Conservation (phyloP, 2,888 invertebrate genomes). For the Meganola albula region DNA sequence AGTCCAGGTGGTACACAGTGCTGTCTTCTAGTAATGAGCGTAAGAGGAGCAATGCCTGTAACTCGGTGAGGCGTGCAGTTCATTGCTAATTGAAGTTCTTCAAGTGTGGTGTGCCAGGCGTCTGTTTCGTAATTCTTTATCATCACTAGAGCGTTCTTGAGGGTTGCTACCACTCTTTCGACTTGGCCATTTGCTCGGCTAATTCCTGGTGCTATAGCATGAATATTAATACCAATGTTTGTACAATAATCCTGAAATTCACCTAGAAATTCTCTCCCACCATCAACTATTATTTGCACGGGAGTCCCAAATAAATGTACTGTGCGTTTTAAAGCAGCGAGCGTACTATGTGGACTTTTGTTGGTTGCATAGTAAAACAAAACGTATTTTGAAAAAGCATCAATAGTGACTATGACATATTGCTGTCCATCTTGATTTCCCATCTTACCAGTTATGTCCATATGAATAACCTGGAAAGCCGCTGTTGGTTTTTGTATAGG, state of each 20-base stretch:
- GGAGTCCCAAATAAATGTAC: conserved; percentile 18
- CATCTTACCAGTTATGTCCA: conserved; percentile 22
- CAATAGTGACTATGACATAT: conserved; percentile 16
- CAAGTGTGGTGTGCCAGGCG: conserved; percentile 7
- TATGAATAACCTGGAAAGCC: conserved; percentile 11
- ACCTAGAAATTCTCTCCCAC: conserved; percentile 16
- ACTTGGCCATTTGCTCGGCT: conserved; percentile 22
- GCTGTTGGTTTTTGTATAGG: conserved; percentile 15
- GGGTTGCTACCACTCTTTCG: conserved; percentile 16
- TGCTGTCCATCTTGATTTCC: conserved; percentile 7
- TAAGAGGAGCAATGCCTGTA: conserved; percentile 5
- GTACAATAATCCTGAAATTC: conserved; percentile 14
- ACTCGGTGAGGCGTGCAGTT: conserved; percentile 5
- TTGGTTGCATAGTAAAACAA: conserved; percentile 8
- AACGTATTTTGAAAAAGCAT: conserved; percentile 19
- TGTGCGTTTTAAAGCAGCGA: conserved; percentile 13
- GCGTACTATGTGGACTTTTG: conserved; percentile 3
- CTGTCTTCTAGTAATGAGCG: conserved; percentile 3
- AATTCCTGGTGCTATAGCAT: conserved; percentile 15
- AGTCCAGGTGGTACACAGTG: conserved; percentile 10
- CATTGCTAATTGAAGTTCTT: conserved; percentile 10
- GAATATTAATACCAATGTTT: conserved; percentile 9
- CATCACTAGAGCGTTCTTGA: conserved; percentile 23
- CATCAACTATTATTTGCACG: conserved; percentile 13
- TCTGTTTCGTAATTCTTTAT: conserved; percentile 20